phyloP scores from a whole-genome alignment of 2,888 invertebrate species.

The Palloptera scutellata region DNA sequence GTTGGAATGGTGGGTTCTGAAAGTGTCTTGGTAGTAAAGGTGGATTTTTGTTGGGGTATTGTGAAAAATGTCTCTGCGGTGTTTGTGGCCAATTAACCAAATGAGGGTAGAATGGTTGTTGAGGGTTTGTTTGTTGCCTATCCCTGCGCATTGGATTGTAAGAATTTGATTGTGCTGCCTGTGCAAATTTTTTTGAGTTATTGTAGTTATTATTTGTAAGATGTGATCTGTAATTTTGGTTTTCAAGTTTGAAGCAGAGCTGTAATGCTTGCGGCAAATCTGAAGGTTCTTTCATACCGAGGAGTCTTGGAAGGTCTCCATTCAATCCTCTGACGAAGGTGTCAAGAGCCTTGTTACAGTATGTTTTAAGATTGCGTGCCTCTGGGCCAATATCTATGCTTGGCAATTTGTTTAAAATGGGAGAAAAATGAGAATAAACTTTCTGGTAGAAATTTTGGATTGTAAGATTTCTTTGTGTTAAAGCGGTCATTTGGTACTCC shows the following conservation, averaged over 20 bases:
- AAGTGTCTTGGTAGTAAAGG: neutral
- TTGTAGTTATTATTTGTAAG: constrained; percentile 6
- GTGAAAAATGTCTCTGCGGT: neutral
- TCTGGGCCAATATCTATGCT: neutral
- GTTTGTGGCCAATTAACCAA: neutral
- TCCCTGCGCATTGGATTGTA: neutral
- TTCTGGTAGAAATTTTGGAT: too few species aligned
- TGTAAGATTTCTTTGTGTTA: constrained; percentile 21
- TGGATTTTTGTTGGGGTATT: neutral
- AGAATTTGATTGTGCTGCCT: neutral
- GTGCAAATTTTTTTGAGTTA: constrained; percentile 1
- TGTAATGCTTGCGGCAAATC: constrained; percentile 4
- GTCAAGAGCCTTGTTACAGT: constrained; percentile 18
- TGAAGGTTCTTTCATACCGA: constrained; percentile 10
- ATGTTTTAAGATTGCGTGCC: constrained; percentile 5
- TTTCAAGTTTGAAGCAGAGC: neutral
- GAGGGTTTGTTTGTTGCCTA: neutral
- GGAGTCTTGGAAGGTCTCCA: constrained; percentile 1
- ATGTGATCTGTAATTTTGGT: constrained; percentile 10
- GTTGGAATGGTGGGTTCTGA: constrained; percentile 1
- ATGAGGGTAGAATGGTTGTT: constrained; percentile 8
- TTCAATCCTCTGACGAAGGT: constrained; percentile 18
- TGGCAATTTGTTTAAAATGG: neutral
- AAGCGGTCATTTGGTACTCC: constrained; percentile 28
- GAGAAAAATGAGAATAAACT: constrained; percentile 20